A percentile compares a stretch with the other conserved stretches of the same genome.
Evolutionary conservation across 2,113 vertebrate genomes (phyloP).

Genomic region (Gallinago paraguaiae): DNA sequence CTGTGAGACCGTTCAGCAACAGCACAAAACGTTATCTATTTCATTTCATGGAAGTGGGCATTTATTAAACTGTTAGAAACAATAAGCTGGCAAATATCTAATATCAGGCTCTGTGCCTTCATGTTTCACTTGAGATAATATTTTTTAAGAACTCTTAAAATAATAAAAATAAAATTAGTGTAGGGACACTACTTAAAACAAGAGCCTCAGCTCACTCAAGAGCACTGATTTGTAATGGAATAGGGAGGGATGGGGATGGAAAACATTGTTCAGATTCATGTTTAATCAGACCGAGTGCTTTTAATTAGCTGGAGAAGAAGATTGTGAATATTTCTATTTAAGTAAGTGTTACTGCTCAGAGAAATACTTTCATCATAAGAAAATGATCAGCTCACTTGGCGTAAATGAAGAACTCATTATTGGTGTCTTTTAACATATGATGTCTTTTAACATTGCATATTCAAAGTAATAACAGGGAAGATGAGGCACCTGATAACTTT

Average conservation of each 20-base stretch:
- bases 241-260: not conserved
- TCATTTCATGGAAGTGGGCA: not conserved
- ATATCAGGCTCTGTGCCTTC: not conserved
- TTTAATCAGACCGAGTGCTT: constrained; percentile 56
- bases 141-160: constrained; percentile 20
- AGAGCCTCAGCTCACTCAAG: not conserved
- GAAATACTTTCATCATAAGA: constrained; percentile 55
- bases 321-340: constrained; percentile 41
- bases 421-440: constrained; percentile 26
- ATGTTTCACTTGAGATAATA: not conserved
- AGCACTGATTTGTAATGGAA: constrained; percentile 10
- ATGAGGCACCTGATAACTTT: constrained; percentile 31
- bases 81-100: not conserved
- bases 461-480: constrained; percentile 7
- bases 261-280: constrained; percentile 34
- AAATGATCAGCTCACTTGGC: constrained; percentile 43
- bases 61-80: not conserved
- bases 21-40: not conserved
- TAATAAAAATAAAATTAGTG: constrained; percentile 35
- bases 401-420: constrained; percentile 45
- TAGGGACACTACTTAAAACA: constrained; percentile 3
- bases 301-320: constrained; percentile 48
- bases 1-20: fast-evolving
- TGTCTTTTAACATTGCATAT: constrained; percentile 28
- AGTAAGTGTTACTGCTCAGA: constrained; percentile 47